These are phyloP conservation scores for Hestina assimilis DNA, from an alignment of 1,140 invertebrate species.

Conservation along the genomic window DNA sequence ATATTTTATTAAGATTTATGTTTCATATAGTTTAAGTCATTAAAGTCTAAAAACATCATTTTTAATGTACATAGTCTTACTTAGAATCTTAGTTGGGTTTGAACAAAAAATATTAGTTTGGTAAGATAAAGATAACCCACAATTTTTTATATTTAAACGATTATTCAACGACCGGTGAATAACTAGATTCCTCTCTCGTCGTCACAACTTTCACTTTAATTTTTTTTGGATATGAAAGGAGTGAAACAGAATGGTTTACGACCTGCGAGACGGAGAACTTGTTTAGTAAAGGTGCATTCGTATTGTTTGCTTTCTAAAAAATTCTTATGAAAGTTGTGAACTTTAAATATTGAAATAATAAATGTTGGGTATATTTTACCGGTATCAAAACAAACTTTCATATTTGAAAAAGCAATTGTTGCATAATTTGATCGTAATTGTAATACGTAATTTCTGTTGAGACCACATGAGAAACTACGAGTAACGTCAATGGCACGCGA, in stretches of 20 bases:
- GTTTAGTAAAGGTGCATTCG: constrained; percentile 20
- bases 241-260: constrained; percentile 37
- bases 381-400: constrained; percentile 2
- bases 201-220: constrained; percentile 70
- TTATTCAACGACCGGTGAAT: constrained; percentile 55
- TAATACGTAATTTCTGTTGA: constrained; percentile 29
- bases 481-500: constrained; percentile 47
- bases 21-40: no score
- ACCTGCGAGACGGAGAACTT: constrained; percentile 22
- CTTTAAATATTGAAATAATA: not conserved
- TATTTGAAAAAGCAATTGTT: constrained; percentile 3
- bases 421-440: constrained; percentile 22
- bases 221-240: constrained; percentile 61
- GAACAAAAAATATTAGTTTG: not conserved
- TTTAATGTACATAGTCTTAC: no score
- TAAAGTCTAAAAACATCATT: no score
- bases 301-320: constrained; percentile 30
- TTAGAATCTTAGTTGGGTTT: not conserved
- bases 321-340: constrained; percentile 15
- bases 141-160: constrained; percentile 54
- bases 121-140: constrained; percentile 27
- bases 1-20: no score
- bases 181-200: constrained; percentile 58
- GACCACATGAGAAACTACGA: constrained; percentile 47
- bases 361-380: not conserved